Evolutionary conservation across 2,797 vertebrate species (phyloP).

Genomic region (Siniperca undulata): DNA sequence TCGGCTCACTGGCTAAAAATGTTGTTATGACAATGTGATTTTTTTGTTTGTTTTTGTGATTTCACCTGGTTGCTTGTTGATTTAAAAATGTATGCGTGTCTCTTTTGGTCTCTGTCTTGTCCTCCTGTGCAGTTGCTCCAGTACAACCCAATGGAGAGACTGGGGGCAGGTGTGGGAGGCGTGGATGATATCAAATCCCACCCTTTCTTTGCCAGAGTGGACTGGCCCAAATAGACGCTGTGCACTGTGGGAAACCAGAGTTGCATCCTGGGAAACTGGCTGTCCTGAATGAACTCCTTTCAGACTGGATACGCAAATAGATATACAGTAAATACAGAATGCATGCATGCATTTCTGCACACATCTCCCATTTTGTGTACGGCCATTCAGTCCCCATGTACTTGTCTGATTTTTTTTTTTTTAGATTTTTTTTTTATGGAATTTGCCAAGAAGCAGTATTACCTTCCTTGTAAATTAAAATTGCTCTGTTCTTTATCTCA

Average conservation of each 20-base stretch:
- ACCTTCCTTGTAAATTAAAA: conserved; percentile 29
- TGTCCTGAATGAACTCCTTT: conserved; percentile 28
- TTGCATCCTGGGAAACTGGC: conserved; percentile 40
- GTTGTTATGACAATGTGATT: not conserved
- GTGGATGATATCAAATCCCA: conserved; percentile 98
- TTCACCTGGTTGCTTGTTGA: not conserved
- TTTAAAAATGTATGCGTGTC: conserved; percentile 3
- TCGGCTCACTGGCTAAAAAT: not conserved
- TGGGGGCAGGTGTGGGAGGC: conserved; percentile 94
- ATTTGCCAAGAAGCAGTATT: conserved; percentile 59
- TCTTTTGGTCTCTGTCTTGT: conserved; percentile 11
- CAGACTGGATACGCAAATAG: conserved; percentile 22
- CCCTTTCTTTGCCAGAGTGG: conserved; percentile 93
- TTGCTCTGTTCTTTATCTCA: conserved; percentile 30
- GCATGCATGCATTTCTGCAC: conserved; percentile 32
- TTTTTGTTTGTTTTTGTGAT: not conserved
- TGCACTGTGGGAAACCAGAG: conserved; percentile 36
- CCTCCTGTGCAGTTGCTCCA: conserved; percentile 90
- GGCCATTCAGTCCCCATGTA: not conserved
- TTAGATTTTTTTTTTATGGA: conserved; percentile 15
- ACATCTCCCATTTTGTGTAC: not conserved
- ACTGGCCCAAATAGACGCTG: conserved; percentile 89
- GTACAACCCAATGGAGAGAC: conserved; percentile 94
- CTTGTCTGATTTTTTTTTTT: not conserved
- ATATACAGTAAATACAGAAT: conserved; percentile 33